Percentiles rank a stretch among this genome's conserved stretches.
These are phyloP conservation scores for Genyomyrus donnyi DNA, from an alignment of 2,113 vertebrate species.

Conservation along the genomic window DNA sequence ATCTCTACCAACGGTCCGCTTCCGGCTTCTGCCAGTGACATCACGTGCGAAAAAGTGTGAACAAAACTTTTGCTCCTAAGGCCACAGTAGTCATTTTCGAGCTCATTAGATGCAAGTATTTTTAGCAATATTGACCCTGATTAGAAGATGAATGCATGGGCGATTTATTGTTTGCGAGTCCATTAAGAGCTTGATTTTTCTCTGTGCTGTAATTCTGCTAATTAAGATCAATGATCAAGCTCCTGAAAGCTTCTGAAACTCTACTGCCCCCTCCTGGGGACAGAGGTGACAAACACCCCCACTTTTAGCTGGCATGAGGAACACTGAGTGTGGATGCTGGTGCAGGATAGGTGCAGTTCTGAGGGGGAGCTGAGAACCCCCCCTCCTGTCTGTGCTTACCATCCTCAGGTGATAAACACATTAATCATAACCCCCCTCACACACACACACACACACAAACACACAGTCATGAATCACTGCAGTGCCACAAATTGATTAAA, in stretches of 20 bases:
- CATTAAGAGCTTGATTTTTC: neutral
- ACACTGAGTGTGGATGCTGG: neutral
- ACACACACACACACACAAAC: neutral
- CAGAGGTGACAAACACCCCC: neutral
- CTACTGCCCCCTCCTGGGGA: neutral
- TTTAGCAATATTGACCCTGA: neutral
- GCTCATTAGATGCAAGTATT: neutral
- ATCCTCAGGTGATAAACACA: neutral
- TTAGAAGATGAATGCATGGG: neutral
- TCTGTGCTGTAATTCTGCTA: neutral
- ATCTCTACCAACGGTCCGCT: neutral
- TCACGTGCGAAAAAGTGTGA: neutral
- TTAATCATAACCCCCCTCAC: neutral
- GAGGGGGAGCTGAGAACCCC: neutral
- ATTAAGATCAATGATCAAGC: neutral
- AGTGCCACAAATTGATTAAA: neutral
- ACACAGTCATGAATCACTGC: neutral
- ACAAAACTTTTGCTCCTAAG: neutral
- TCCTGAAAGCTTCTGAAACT: neutral
- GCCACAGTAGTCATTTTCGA: neutral
- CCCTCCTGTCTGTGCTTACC: neutral
- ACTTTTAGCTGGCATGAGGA: neutral
- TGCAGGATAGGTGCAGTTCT: neutral
- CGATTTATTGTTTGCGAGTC: neutral
- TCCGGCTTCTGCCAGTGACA: neutral